These are phyloP conservation scores for Rhorus exstirpatorius DNA, from an alignment of 2,888 invertebrate species.

Conservation along the genomic window DNA sequence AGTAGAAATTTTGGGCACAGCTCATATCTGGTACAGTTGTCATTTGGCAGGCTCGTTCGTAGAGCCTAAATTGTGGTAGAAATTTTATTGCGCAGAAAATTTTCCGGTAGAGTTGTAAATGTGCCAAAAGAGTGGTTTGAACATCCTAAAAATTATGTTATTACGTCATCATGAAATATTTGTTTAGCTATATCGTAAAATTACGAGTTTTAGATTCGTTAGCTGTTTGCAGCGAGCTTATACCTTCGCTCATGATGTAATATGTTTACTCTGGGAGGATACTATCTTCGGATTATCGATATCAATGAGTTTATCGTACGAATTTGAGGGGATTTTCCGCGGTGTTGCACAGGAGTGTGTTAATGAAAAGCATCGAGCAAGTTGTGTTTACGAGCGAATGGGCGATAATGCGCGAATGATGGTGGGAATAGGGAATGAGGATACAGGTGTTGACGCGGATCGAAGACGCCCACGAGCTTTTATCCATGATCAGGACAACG, in stretches of 20 bases:
- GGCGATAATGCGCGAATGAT: neutral
- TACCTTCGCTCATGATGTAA: slow-evolving; percentile 3
- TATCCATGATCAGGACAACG: slow-evolving; percentile 8
- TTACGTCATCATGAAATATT: too few relatives aligned
- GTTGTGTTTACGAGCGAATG: neutral
- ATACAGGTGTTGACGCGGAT: slow-evolving; percentile 26
- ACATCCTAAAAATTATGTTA: too few relatives aligned
- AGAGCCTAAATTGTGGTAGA: too few relatives aligned
- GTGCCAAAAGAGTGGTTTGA: too few relatives aligned
- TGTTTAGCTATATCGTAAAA: too few relatives aligned
- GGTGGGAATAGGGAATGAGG: neutral
- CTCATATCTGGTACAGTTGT: too few relatives aligned
- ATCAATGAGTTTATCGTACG: slow-evolving; percentile 1
- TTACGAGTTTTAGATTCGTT: too few relatives aligned
- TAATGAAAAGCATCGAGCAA: slow-evolving; percentile 3
- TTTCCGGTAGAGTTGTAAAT: too few relatives aligned
- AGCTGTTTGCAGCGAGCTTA: slow-evolving; percentile 26
- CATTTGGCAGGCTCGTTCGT: too few relatives aligned
- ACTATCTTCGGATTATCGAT: slow-evolving; percentile 15
- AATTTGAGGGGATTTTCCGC: neutral
- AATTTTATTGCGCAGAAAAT: too few relatives aligned
- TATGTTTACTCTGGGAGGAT: neutral
- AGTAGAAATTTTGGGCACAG: too few relatives aligned
- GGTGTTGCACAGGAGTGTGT: neutral
- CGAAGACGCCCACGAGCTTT: slow-evolving; percentile 21